A percentile compares a stretch with the other conserved stretches of the same genome.
phyloP scores from a whole-genome alignment of 2,888 invertebrate genomes.

The Tolmerus cingulatus region DNA sequence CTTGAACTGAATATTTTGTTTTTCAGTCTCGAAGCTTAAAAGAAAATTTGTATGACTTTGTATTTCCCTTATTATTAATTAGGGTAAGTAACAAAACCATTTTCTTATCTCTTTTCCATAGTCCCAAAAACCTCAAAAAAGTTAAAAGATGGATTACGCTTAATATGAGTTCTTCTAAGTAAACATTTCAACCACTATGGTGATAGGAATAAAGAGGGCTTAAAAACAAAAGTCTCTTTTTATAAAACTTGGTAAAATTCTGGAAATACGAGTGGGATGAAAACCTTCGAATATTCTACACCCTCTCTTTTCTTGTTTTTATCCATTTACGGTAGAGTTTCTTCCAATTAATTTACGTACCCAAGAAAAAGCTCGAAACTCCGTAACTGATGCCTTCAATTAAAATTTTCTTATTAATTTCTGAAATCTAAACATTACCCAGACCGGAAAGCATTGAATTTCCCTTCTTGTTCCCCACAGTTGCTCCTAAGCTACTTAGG shows the following conservation, averaged over 20 bases:
- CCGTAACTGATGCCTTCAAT: conserved; percentile 20
- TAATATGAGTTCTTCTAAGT: background rate
- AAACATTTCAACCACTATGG: background rate
- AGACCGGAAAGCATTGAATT: conserved; percentile 5
- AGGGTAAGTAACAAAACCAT: background rate
- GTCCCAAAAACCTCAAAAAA: background rate
- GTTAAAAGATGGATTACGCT: background rate
- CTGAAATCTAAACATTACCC: background rate
- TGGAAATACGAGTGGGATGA: background rate
- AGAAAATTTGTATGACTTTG: background rate
- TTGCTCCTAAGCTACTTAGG: background rate
- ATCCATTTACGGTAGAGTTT: background rate
- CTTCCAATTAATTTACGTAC: background rate
- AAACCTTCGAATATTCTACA: background rate
- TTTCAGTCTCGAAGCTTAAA: background rate
- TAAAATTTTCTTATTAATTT: conserved; percentile 27
- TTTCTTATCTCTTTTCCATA: background rate
- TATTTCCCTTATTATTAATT: background rate
- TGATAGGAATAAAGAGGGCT: background rate
- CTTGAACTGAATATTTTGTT: background rate
- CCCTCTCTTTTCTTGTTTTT: background rate
- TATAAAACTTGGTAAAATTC: background rate
- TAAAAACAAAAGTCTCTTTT: background rate
- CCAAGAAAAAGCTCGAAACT: background rate
- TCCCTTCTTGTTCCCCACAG: background rate